These are phyloP conservation scores for Hyperopisus bebe DNA, from an alignment of 2,113 vertebrate species.

Conservation along the genomic window DNA sequence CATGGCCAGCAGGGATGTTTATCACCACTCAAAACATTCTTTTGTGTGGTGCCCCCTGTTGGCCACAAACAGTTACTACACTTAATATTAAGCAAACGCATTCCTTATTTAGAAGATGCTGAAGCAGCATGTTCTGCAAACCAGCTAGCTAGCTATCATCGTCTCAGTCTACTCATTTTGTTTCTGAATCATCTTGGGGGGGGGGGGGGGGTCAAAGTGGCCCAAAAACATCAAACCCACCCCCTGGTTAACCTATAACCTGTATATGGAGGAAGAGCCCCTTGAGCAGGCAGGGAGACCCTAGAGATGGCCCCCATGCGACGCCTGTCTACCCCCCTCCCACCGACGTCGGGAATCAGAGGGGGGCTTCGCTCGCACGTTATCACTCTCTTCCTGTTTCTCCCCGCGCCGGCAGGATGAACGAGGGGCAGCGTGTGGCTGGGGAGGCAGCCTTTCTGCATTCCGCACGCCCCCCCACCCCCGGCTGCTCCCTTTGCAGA, in stretches of 20 bases:
- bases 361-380: slow-evolving; percentile 12
- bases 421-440: neutral
- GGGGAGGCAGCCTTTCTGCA: neutral
- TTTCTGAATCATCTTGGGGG: neutral
- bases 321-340: neutral
- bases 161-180: neutral
- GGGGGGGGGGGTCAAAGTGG: neutral
- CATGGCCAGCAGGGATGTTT: neutral
- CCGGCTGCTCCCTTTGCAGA: neutral
- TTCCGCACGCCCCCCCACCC: neutral
- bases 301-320: neutral
- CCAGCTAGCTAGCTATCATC: neutral
- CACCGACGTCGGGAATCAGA: slow-evolving; percentile 27
- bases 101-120: neutral
- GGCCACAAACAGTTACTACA: neutral
- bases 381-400: slow-evolving; percentile 34
- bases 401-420: neutral
- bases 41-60: neutral
- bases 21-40: neutral
- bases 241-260: neutral
- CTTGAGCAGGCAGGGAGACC: neutral
- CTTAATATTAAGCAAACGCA: neutral
- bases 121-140: neutral
- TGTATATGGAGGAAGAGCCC: neutral
- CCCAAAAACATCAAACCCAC: neutral